Conservation (phyloP, 2,888 invertebrate genomes). For the Cremastinae sp. region DNA sequence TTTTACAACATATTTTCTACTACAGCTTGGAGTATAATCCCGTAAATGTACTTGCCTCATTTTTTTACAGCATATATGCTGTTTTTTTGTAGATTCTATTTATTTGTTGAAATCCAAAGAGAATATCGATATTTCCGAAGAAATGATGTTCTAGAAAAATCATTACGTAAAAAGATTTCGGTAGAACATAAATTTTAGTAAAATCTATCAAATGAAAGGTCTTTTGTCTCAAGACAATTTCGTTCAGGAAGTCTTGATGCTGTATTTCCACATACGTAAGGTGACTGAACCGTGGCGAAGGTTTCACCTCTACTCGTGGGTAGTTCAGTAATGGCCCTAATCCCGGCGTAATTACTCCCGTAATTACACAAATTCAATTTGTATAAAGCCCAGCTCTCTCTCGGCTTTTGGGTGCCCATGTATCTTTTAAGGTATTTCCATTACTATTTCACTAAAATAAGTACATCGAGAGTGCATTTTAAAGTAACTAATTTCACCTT, state of each 20-base stretch:
- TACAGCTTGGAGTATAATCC: too few relatives aligned
- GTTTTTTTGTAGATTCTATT: too few relatives aligned
- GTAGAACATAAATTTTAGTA: too few relatives aligned
- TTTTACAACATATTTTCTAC: too few relatives aligned
- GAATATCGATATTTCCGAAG: too few relatives aligned
- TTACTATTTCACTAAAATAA: conserved; percentile 29
- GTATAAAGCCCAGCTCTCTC: conserved; percentile 69
- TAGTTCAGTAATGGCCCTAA: conserved; percentile 75
- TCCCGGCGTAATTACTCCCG: conserved; percentile 76
- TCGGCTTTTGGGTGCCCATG: conserved; percentile 71
- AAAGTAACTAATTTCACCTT: conserved; percentile 24
- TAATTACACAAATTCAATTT: conserved; percentile 79
- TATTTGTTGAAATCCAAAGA: too few relatives aligned
- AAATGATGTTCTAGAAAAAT: background rate
- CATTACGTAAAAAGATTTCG: too few relatives aligned
- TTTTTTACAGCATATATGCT: too few relatives aligned
- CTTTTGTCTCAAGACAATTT: background rate
- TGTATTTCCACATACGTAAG: conserved; percentile 31
- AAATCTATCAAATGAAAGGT: background rate
- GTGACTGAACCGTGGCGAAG: conserved; percentile 44
- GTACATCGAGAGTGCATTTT: background rate
- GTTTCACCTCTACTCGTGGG: conserved; percentile 57
- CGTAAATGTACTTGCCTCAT: too few relatives aligned
- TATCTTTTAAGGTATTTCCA: conserved; percentile 65
- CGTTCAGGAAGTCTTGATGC: background rate